Evolutionary conservation across 1,140 invertebrate genomes (phyloP).

Genomic region (Meteorus sp.): DNA sequence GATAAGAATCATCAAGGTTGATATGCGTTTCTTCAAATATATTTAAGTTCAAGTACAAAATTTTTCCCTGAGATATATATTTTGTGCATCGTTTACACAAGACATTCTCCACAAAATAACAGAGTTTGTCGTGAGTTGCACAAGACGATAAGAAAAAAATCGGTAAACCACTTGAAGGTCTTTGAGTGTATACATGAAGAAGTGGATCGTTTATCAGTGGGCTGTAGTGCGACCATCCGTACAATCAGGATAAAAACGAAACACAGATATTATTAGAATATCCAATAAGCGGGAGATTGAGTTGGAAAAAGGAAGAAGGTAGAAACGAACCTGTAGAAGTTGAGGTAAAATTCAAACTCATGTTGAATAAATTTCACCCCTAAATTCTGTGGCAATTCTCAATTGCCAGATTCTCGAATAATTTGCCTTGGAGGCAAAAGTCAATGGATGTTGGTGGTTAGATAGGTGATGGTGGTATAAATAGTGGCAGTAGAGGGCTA

Average conservation of each 20-base stretch:
- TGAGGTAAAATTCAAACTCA: conserved; percentile 24
- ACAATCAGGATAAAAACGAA: no score
- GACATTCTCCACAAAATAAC: no score
- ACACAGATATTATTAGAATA: no score
- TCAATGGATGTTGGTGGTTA: background rate
- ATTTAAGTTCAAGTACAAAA: no score
- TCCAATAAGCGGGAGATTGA: no score
- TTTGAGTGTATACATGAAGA: no score
- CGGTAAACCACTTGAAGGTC: conserved; percentile 29
- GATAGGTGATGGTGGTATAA: background rate
- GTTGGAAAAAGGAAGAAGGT: background rate
- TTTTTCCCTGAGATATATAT: background rate
- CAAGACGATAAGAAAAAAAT: conserved; percentile 28
- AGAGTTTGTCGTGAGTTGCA: conserved; percentile 20
- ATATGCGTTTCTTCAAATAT: no score
- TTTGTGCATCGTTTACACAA: conserved; percentile 13
- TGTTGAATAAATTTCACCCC: conserved; percentile 34
- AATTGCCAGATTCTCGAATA: conserved; percentile 30
- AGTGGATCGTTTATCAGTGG: conserved; percentile 25
- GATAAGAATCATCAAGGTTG: conserved; percentile 8
- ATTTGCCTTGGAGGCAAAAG: no score
- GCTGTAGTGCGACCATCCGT: background rate
- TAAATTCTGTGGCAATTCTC: conserved; percentile 34
- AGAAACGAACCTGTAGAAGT: background rate
- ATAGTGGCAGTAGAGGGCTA: background rate